Base-by-base conservation (phyloP, 1,140 invertebrate genomes). In the Cyphomyrmex costatus region DNA sequence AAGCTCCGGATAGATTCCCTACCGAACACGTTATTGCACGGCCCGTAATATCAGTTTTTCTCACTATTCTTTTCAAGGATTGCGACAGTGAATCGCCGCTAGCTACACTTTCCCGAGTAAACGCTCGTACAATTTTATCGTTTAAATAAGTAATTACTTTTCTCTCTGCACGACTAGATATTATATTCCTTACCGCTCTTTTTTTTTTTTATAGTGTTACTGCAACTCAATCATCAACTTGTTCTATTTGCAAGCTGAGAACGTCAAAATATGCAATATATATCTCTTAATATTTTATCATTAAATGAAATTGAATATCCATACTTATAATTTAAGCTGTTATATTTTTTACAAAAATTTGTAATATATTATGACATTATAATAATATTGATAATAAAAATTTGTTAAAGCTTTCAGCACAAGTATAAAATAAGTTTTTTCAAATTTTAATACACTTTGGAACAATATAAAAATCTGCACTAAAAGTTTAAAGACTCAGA, bases 31-130 rank as follows among this genome's bases (percentile, higher is more conserved):
- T 74, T 83, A 74, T 60, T 83, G 79, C 79, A 53, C 27, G 51
- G 24, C 3, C 12, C 36, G 79, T 49, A 33, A 83, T 83, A 74
- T 60, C 68, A 61, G 53, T 83, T 83, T 83, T 74, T 83, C 79
- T 74, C 68, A 7, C 53, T 58, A 46, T 42, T 42, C 79, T 83
- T 83, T 83, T 83, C 53, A 73, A 60, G 33, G 33, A 73, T 74
- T 33, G 68, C 79, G 49, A 58, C 42, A 74, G 76, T 88, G 80
- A 82, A 88, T 90, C 78, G 86, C 74, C 70, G 83, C 74, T 42
- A 78, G 66, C 33, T 49, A 60, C 49, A 36, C 60, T 87, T 70
- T 42, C 56, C 58, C 27, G 36, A 19, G 49, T 80, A 56, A 33
- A 56, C 8, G 27, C 27, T 61, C 65, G 24, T 51, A n/a, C 33